A percentile compares a stretch with the other conserved stretches of the same genome.
Conservation (phyloP, 2,113 vertebrate species). For the Trachemys scripta region DNA sequence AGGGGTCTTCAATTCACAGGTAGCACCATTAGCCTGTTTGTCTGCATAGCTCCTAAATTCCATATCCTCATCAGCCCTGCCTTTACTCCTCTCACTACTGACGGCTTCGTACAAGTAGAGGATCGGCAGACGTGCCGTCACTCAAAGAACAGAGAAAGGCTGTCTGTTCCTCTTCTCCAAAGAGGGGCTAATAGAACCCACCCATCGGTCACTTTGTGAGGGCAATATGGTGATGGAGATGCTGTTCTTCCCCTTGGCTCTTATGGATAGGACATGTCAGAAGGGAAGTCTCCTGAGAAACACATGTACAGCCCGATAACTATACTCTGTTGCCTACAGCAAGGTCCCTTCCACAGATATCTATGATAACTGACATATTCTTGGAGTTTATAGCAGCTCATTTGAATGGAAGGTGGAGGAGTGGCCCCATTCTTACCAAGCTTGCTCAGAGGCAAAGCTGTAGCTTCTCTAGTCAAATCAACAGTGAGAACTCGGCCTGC, state of each 20-base stretch:
- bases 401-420: not conserved
- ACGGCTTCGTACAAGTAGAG: not conserved
- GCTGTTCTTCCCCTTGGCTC: not conserved
- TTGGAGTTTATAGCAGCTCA: not conserved
- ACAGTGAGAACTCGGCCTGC: not conserved
- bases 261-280: not conserved
- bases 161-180: not conserved
- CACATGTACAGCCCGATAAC: not conserved
- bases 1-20: not conserved
- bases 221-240: not conserved
- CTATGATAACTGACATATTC: not conserved
- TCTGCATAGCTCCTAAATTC: not conserved
- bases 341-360: not conserved
- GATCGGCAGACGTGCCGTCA: not conserved
- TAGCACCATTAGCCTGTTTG: not conserved
- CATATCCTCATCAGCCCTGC: not conserved
- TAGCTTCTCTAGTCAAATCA: no score
- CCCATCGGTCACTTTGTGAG: not conserved
- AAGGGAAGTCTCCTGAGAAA: not conserved
- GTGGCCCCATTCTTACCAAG: not conserved
- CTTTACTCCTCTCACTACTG: not conserved
- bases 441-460: not conserved
- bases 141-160: not conserved
- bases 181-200: not conserved
- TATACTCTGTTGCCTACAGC: not conserved